Percentiles rank a stretch among this genome's conserved stretches.
Evolutionary conservation across 2,113 vertebrate genomes (phyloP).

Genomic region (Salvelinus alpinus): DNA sequence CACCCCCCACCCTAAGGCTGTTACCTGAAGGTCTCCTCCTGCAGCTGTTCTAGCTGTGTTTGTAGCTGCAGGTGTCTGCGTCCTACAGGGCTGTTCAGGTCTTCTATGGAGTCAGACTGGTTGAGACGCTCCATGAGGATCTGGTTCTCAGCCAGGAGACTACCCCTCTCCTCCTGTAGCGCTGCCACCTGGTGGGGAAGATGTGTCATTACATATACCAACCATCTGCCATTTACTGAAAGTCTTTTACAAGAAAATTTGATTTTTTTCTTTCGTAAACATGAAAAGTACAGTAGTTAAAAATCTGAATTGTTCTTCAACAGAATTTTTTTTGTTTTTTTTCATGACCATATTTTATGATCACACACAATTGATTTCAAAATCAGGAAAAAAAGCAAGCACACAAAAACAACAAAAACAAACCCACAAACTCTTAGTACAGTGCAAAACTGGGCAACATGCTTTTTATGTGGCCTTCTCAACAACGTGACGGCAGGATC

Average conservation of each 20-base stretch:
- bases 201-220: too few species aligned
- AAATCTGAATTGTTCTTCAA: too few species aligned
- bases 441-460: constrained; percentile 53
- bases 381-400: constrained; percentile 25
- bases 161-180: constrained; percentile 95
- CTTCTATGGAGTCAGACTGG: constrained; percentile 97
- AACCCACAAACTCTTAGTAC: constrained; percentile 39
- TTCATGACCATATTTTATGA: background rate
- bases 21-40: constrained; percentile 97
- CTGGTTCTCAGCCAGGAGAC: constrained; percentile 94
- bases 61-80: constrained; percentile 94
- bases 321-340: background rate
- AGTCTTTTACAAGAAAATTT: too few species aligned
- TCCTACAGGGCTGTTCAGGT: constrained; percentile 94
- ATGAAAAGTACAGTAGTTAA: too few species aligned
- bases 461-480: constrained; percentile 51
- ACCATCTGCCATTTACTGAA: too few species aligned
- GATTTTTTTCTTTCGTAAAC: too few species aligned
- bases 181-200: constrained; percentile 83
- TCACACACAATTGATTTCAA: background rate
- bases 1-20: background rate
- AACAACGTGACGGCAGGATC: constrained; percentile 24
- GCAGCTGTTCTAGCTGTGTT: constrained; percentile 93
- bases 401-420: constrained; percentile 39
- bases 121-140: constrained; percentile 95